Evolutionary conservation across 2,888 invertebrate genomes (phyloP), one percentile per base, ranked within the genome.

Genomic region (Drosophila meridiana): DNA sequence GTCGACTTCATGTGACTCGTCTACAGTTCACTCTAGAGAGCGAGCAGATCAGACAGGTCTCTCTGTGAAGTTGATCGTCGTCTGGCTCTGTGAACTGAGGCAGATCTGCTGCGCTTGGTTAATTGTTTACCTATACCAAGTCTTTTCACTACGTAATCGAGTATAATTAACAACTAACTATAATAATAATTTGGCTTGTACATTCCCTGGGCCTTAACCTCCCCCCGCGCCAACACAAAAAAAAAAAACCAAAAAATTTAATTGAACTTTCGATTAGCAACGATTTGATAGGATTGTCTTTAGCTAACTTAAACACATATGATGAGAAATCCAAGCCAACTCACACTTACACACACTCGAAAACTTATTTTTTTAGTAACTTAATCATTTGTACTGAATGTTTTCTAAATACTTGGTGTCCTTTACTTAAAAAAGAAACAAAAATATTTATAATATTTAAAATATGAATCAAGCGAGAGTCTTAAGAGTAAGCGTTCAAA

Each of bases 401-500:
- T 85, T 81, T 79, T 78, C 79, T 58, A 26, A 20, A 20, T 76
- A 79, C 82, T 88, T 87, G 87, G 87, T 87, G 87, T 87, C 87
- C 87, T 80, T 75, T 78, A 57, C 30, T 4, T 48, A n/a, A n/a
- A 28, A 28, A 14, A 13, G 3, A 14, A 38, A 40, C 5, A 53
- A 53, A 13, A 38, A 47, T n/a, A 61, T n/a, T 30, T 30, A 48
- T 30, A 30, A 30, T 30, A 32, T 32, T 20, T 11, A 20, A 6
- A 3, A 4, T 30, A 32, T 34, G 9, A 38, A 58, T n/a, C 40
- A 59, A 56, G 65, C 68, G 68, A 75, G 68, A 73, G 58, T 78
- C 78, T 78, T 70, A 63, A 57, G 30, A n/a, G 45, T 61, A 65
- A 76, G 53, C 60, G 69, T 74, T 79, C 59, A 80, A 69, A 62